phyloP scores from a whole-genome alignment of 2,888 invertebrate genomes.

The Mesorhabditis sp. region DNA sequence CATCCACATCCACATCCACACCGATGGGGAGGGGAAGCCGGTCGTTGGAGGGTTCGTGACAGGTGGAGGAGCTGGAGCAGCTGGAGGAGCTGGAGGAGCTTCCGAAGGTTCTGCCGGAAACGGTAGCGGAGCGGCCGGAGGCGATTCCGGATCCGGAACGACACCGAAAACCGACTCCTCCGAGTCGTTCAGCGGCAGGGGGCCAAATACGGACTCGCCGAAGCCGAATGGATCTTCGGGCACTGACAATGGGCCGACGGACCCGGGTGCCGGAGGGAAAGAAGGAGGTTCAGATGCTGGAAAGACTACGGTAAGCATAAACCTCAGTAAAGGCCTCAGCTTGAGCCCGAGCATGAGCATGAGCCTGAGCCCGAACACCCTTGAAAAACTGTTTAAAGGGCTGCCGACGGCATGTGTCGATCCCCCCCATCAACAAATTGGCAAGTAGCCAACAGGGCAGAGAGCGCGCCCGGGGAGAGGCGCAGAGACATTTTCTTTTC shows the following conservation, averaged over 20 bases:
- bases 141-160: neutral
- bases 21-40: conserved; percentile 15
- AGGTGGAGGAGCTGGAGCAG: conserved; percentile 2
- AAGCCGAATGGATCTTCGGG: conserved; percentile 3
- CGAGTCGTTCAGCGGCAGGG: neutral
- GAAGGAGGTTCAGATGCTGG: conserved; percentile 6
- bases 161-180: neutral
- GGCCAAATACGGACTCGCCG: neutral
- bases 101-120: conserved; percentile 13
- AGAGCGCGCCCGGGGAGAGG: no score
- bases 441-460: no score
- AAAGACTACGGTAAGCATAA: neutral
- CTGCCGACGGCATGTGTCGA: no score
- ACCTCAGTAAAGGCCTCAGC: no score
- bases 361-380: no score
- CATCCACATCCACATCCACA: conserved; percentile 20
- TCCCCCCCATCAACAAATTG: no score
- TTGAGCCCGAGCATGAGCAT: no score
- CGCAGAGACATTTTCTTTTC: no score
- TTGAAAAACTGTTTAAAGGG: no score
- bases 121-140: conserved; percentile 2
- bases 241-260: conserved; percentile 6
- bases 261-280: conserved; percentile 10
- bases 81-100: conserved; percentile 9
- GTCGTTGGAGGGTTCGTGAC: conserved; percentile 10